phyloP scores from a whole-genome alignment of 2,888 invertebrate genomes.

The Latrodectus elegans region DNA sequence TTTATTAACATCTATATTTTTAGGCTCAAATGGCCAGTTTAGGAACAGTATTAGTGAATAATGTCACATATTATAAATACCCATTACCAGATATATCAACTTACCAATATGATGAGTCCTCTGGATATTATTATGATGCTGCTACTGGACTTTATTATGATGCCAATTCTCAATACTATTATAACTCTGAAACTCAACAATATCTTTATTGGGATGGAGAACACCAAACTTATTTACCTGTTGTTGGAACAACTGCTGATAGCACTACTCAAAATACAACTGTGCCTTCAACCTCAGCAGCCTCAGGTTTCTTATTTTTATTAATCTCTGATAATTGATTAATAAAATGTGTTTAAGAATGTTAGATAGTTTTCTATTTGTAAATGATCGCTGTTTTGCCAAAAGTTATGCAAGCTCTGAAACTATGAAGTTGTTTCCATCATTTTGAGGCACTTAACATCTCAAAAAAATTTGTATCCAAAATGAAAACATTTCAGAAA shows the following conservation, averaged over 20 bases:
- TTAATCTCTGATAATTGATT: not conserved
- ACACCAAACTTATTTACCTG: slow-evolving; percentile 76
- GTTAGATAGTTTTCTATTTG: too few relatives aligned
- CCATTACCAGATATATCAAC: slow-evolving; percentile 88
- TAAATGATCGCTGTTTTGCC: too few relatives aligned
- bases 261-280: slow-evolving; percentile 16
- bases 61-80: slow-evolving; percentile 70
- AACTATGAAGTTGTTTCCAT: too few relatives aligned
- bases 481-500: too few relatives aligned
- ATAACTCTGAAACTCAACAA: slow-evolving; percentile 90
- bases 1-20: not conserved
- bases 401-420: too few relatives aligned
- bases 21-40: slow-evolving; percentile 64
- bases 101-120: slow-evolving; percentile 94
- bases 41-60: slow-evolving; percentile 71
- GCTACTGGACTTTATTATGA: slow-evolving; percentile 96
- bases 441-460: too few relatives aligned
- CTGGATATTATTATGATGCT: slow-evolving; percentile 97
- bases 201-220: slow-evolving; percentile 95
- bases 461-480: too few relatives aligned
- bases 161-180: slow-evolving; percentile 95
- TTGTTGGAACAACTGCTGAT: slow-evolving; percentile 70
- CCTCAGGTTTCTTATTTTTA: slow-evolving; percentile 7
- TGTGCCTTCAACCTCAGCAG: slow-evolving; percentile 20
- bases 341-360: too few relatives aligned